A percentile compares a stretch with the other conserved stretches of the same genome.
These are phyloP conservation scores for Drosophila kepulauana DNA, from an alignment of 1,140 invertebrate species.

Conservation along the genomic window DNA sequence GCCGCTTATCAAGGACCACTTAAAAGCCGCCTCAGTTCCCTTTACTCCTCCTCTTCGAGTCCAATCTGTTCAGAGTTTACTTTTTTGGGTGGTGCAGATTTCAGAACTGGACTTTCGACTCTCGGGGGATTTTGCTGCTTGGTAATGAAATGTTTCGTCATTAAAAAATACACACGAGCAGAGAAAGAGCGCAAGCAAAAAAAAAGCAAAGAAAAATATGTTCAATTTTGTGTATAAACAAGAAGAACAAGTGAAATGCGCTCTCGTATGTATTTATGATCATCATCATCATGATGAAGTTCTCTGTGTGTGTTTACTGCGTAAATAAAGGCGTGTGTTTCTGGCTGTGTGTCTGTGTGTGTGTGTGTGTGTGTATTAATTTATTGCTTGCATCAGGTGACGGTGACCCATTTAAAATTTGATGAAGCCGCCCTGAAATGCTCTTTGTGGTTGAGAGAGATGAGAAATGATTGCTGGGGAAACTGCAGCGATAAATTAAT, in stretches of 20 bases:
- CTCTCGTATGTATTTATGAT: slow-evolving; percentile 49
- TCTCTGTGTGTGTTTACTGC: slow-evolving; percentile 25
- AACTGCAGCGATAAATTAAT: background rate
- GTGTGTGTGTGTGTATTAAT: slow-evolving; percentile 28
- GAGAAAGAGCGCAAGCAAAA: slow-evolving; percentile 9
- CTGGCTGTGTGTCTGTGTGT: background rate
- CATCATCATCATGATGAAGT: slow-evolving; percentile 28
- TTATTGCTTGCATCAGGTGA: slow-evolving; percentile 47
- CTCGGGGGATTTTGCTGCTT: background rate
- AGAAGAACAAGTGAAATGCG: slow-evolving; percentile 33
- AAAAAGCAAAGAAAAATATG: slow-evolving; percentile 41
- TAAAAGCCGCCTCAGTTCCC: slow-evolving; percentile 57
- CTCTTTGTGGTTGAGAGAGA: slow-evolving; percentile 12
- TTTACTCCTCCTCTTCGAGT: background rate
- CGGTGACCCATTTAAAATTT: slow-evolving; percentile 50
- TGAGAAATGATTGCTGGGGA: background rate
- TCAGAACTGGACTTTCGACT: slow-evolving; percentile 63
- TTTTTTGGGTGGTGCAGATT: slow-evolving; percentile 49
- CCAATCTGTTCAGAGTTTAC: slow-evolving; percentile 11
- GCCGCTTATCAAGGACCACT: slow-evolving; percentile 78
- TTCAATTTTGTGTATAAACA: slow-evolving; percentile 61
- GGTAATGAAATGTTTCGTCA: slow-evolving; percentile 64
- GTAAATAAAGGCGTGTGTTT: slow-evolving; percentile 29
- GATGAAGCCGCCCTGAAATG: slow-evolving; percentile 27
- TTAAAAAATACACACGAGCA: slow-evolving; percentile 29